These are phyloP conservation scores for Drosophila koepferae DNA, from an alignment of 2,888 invertebrate genomes.

Conservation along the genomic window DNA sequence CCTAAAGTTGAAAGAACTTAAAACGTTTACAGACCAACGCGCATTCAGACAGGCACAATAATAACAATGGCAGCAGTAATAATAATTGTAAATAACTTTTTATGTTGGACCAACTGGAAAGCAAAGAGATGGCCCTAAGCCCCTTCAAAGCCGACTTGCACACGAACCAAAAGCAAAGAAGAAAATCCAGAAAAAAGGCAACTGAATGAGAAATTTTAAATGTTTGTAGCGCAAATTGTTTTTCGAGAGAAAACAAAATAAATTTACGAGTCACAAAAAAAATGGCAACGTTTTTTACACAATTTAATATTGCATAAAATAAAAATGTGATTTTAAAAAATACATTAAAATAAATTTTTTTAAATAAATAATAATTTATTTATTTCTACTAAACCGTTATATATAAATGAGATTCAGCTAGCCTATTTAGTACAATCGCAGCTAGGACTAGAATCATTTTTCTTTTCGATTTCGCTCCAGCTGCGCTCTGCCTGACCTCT, in stretches of 20 bases:
- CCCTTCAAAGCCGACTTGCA: constrained; percentile 50
- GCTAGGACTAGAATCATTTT: neutral
- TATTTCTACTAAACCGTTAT: no score
- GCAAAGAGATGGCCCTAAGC: constrained; percentile 51
- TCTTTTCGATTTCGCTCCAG: constrained; percentile 25
- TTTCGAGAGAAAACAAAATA: constrained; percentile 23
- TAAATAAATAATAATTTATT: neutral
- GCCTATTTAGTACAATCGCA: neutral
- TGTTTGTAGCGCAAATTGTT: constrained; percentile 58
- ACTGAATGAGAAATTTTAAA: constrained; percentile 52
- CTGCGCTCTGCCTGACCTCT: constrained; percentile 27
- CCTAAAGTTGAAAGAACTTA: constrained; percentile 60
- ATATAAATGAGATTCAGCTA: no score
- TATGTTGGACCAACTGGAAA: constrained; percentile 18
- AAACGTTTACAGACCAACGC: constrained; percentile 63
- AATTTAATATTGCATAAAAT: constrained; percentile 11
- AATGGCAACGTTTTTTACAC: neutral
- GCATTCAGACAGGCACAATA: constrained; percentile 42
- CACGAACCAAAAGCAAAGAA: constrained; percentile 30
- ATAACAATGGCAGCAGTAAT: constrained; percentile 48
- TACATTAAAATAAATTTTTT: neutral
- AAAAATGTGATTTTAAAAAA: neutral
- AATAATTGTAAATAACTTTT: constrained; percentile 75
- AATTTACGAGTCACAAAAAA: constrained; percentile 27
- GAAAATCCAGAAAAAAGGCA: constrained; percentile 46